A percentile compares a stretch with the other conserved stretches of the same genome.
Evolutionary conservation across 2,113 vertebrate species (phyloP).

Genomic region (Enhydra lutris): DNA sequence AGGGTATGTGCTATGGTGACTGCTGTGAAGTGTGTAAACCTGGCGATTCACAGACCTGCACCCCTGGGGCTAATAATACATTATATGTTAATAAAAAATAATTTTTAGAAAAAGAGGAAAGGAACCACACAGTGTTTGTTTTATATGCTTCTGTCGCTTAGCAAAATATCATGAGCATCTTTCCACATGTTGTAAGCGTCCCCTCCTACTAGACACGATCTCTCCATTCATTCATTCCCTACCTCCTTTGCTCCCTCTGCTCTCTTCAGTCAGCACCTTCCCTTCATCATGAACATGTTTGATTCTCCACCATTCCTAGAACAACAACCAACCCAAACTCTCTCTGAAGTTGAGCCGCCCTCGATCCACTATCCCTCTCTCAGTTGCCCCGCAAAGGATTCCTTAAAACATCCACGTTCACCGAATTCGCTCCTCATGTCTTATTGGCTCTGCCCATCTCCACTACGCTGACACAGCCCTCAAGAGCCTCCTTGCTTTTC

Average conservation of each 20-base stretch:
- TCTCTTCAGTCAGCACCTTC: not conserved
- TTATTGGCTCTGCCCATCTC: not conserved
- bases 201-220: not conserved
- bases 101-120: not conserved
- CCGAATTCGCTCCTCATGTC: not conserved
- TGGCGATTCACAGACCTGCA: too few relatives aligned
- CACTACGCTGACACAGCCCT: not conserved
- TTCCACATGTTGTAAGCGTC: not conserved
- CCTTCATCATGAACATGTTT: not conserved
- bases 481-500: not conserved
- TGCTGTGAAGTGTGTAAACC: too few relatives aligned
- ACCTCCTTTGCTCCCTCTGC: not conserved
- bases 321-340: not conserved
- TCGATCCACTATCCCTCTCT: not conserved
- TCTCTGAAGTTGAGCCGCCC: not conserved
- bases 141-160: not conserved
- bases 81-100: too few relatives aligned
- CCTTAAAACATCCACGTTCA: not conserved
- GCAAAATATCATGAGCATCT: not conserved
- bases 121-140: not conserved
- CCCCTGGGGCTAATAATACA: too few relatives aligned
- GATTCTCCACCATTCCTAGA: not conserved
- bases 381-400: not conserved
- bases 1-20: too few relatives aligned
- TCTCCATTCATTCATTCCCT: not conserved